These are phyloP conservation scores for Formica exsecta DNA, from an alignment of 1,140 invertebrate species.

Conservation along the genomic window DNA sequence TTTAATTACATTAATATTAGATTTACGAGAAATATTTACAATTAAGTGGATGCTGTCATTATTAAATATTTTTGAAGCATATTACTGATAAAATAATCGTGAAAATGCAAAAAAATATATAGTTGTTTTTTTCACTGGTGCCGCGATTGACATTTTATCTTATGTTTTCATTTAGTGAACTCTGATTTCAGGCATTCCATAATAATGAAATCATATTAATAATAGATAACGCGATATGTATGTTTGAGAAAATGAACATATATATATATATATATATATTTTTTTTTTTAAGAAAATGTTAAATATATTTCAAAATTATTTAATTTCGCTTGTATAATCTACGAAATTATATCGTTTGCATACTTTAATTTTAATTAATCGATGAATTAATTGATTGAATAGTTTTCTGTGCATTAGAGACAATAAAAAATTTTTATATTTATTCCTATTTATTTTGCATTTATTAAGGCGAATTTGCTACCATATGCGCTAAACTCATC, in stretches of 20 bases:
- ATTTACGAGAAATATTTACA: not conserved
- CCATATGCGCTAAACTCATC: not conserved
- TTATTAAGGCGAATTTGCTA: not conserved
- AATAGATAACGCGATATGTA: not conserved
- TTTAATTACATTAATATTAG: too few relatives aligned
- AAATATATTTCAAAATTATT: not conserved
- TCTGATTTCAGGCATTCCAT: not conserved
- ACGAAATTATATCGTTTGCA: not conserved
- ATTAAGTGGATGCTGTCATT: too few relatives aligned
- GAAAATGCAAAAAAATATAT: not conserved
- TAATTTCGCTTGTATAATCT: not conserved
- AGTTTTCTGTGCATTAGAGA: constrained; percentile 9
- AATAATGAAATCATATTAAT: not conserved
- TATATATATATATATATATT: too few relatives aligned
- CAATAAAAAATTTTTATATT: not conserved
- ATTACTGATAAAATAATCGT: constrained; percentile 12
- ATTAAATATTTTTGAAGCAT: not conserved
- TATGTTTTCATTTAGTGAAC: not conserved
- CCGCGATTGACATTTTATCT: not conserved
- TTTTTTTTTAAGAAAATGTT: not conserved
- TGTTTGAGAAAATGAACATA: not conserved
- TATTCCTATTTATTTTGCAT: not conserved
- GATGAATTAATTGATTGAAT: not conserved
- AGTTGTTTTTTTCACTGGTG: not conserved
- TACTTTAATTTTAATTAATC: not conserved